A percentile compares a stretch with the other conserved stretches of the same genome.
Conservation (phyloP, 2,113 vertebrate species). For the Neomonachus schauinslandi region DNA sequence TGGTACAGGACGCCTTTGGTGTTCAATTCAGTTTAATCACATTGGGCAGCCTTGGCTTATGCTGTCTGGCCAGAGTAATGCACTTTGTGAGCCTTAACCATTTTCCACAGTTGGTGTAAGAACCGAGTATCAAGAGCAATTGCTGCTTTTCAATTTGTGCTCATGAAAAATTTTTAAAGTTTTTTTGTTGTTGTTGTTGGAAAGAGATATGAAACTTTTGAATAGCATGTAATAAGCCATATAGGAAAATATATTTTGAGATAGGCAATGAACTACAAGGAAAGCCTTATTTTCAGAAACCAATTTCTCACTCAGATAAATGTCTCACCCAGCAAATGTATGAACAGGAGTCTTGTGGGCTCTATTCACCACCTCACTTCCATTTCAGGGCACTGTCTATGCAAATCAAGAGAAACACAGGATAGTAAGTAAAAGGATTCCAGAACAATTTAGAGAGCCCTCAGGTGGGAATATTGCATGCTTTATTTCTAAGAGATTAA, state of each 20-base stretch:
- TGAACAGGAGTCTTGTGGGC: background rate
- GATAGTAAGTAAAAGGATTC: background rate
- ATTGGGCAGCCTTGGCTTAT: background rate
- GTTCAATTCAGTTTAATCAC: background rate
- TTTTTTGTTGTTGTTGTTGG: background rate
- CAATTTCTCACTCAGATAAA: slow-evolving; percentile 49
- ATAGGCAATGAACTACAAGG: slow-evolving; percentile 16
- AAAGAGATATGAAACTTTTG: slow-evolving; percentile 29
- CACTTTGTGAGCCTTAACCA: background rate
- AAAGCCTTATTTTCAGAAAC: slow-evolving; percentile 52
- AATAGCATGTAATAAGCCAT: slow-evolving; percentile 36
- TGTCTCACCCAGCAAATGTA: background rate
- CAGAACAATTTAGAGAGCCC: background rate
- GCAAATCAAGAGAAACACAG: background rate
- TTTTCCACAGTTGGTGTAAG: background rate
- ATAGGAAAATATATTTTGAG: slow-evolving; percentile 55
- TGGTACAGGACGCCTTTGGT: background rate
- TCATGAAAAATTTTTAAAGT: background rate
- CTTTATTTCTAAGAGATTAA: slow-evolving; percentile 35
- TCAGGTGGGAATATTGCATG: background rate
- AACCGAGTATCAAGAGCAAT: background rate
- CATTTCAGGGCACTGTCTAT: background rate
- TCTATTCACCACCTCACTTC: background rate
- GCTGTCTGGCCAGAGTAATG: background rate
- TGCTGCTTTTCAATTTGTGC: background rate